These are phyloP conservation scores for Petaurus breviceps DNA, from an alignment of 2,113 vertebrate species.

Conservation along the genomic window DNA sequence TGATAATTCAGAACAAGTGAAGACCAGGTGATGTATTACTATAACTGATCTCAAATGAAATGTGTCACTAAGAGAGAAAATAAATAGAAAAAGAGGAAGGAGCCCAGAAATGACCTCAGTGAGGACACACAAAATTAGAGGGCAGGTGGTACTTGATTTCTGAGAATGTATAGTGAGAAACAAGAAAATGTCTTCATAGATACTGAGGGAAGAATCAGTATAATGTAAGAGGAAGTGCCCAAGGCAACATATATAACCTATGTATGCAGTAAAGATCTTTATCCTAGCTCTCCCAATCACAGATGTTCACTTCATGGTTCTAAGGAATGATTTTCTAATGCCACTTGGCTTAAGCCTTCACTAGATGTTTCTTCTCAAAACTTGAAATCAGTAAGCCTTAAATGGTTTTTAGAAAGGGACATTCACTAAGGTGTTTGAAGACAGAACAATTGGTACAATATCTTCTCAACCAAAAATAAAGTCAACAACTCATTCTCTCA, in stretches of 20 bases:
- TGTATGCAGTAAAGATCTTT: background rate
- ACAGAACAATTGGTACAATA: background rate
- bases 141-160: background rate
- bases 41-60: no score
- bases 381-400: background rate
- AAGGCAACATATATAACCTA: background rate
- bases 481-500: background rate
- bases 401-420: background rate
- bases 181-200: background rate
- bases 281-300: background rate
- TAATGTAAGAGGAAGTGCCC: background rate
- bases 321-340: background rate
- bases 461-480: background rate
- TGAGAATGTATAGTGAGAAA: background rate
- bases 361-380: background rate
- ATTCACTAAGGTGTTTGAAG: background rate
- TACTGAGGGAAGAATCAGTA: background rate
- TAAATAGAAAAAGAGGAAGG: background rate
- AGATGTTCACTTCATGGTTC: background rate
- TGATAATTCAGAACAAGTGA: background rate
- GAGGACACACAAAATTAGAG: background rate
- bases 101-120: background rate
- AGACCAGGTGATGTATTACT: no score
- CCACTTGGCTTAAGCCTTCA: background rate
- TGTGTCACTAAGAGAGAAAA: background rate